Evolutionary conservation across 2,113 vertebrate species (phyloP).

Genomic region (Athene noctua): DNA sequence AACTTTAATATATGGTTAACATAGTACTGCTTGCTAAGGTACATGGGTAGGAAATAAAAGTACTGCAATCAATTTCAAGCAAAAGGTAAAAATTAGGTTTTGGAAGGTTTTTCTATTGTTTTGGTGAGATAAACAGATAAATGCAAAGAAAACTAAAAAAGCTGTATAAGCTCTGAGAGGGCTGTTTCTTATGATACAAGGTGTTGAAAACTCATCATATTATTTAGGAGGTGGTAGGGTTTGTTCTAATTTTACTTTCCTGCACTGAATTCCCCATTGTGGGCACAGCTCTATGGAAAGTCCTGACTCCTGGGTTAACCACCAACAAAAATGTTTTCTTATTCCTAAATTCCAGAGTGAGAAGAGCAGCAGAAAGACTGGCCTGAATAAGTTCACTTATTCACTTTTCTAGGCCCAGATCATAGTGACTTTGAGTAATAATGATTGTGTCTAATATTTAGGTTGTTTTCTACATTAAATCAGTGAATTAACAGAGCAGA

Average conservation of each 20-base stretch:
- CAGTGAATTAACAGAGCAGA: background rate
- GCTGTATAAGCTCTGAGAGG: background rate
- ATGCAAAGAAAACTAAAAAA: background rate
- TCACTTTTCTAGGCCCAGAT: background rate
- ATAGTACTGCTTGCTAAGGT: background rate
- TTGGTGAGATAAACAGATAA: background rate
- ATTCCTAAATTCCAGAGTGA: background rate
- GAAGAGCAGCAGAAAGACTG: background rate
- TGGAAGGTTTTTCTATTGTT: background rate
- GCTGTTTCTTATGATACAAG: background rate
- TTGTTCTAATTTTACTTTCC: background rate
- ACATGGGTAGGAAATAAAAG: background rate
- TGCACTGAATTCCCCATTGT: background rate
- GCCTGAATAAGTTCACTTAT: background rate
- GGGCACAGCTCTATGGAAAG: background rate
- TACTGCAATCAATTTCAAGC: background rate
- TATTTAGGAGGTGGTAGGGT: background rate
- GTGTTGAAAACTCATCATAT: background rate
- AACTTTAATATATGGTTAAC: background rate
- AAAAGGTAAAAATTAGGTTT: background rate
- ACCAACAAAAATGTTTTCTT: background rate
- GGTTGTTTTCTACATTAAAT: background rate
- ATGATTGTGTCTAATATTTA: background rate
- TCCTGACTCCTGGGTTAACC: background rate
- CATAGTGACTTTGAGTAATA: background rate